Conservation (phyloP, 2,888 invertebrate species). For the Cyaniris semiargus region DNA sequence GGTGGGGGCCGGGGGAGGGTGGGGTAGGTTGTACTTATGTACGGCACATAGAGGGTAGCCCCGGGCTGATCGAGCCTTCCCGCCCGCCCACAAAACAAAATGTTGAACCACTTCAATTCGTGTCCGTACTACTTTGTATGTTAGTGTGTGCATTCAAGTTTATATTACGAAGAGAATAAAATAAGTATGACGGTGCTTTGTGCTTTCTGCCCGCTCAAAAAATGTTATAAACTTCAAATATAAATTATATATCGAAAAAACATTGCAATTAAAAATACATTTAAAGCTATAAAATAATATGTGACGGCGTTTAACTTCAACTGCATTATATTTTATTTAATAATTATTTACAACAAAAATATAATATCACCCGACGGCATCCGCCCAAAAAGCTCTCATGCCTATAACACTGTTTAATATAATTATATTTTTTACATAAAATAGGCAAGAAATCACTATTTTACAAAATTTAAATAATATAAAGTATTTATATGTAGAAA, state of each 20-base stretch:
- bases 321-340: too few relatives aligned
- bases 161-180: not conserved
- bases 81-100: slow-evolving; percentile 26
- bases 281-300: not conserved
- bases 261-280: not conserved
- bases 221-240: too few relatives aligned
- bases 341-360: too few relatives aligned
- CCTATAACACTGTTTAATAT: not conserved
- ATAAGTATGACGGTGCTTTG: too few relatives aligned
- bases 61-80: slow-evolving; percentile 38
- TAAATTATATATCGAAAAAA: too few relatives aligned
- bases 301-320: too few relatives aligned
- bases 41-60: slow-evolving; percentile 46
- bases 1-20: slow-evolving; percentile 43
- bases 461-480: not conserved
- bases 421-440: not conserved
- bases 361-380: not conserved
- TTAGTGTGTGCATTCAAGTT: not conserved
- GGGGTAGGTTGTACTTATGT: slow-evolving; percentile 63
- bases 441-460: not conserved
- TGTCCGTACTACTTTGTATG: slow-evolving; percentile 44
- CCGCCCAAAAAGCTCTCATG: not conserved
- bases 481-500: not conserved
- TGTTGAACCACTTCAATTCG: slow-evolving; percentile 32
- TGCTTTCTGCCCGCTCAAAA: too few relatives aligned